Base-by-base conservation (phyloP, 2,113 vertebrate species). In the Kobus ellipsiprymnus region DNA sequence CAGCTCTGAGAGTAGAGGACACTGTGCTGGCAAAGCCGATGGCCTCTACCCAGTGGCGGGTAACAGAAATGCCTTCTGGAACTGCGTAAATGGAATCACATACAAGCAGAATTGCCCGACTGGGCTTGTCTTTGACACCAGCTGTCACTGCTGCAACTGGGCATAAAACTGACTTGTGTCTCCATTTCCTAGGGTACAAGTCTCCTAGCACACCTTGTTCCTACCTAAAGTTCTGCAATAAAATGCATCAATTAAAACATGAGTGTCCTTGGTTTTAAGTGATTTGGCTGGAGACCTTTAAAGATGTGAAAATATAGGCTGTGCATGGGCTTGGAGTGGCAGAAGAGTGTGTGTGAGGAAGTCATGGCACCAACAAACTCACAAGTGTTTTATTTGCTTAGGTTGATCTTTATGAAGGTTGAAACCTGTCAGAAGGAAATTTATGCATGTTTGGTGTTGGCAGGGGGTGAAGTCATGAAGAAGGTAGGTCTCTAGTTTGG, bases 61-160 rank as follows among this genome's bases (percentile, higher is more conserved):
- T 71, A 98, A 98, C 98, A 98, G 59, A 46, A 99, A 98, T 84
- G 88, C 84, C 27, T 99, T 99, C 98, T 99, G 98, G 97, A 91
- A 82, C 55, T 99, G 99, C 13, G 0, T 36, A 21, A 94, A 98
- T 44, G 99, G 99, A 1, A 0, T 84, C 7, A 98, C 97, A 23
- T 98, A 98, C 1, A 0, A 21, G 50, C 52, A 99, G 91, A 74
- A 97, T 44, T 99, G 99, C 33, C 57, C 87, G 2, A 0, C 7
- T 0, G 97, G 98, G 0, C 98, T 99, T 12, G 98, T 99, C 88
- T 99, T 98, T 15, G 98, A 99, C 13, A 0, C 93, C 77, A 97
- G 82, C 97, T 99, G 99, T 94, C 87, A 87, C n/a, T 99, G 99
- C 98, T 99, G 99, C 97, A 99, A 98, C 98, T 98, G 98, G 99